Evolutionary conservation across 2,113 vertebrate genomes (phyloP).

Genomic region (Hippocampus barbouri): DNA sequence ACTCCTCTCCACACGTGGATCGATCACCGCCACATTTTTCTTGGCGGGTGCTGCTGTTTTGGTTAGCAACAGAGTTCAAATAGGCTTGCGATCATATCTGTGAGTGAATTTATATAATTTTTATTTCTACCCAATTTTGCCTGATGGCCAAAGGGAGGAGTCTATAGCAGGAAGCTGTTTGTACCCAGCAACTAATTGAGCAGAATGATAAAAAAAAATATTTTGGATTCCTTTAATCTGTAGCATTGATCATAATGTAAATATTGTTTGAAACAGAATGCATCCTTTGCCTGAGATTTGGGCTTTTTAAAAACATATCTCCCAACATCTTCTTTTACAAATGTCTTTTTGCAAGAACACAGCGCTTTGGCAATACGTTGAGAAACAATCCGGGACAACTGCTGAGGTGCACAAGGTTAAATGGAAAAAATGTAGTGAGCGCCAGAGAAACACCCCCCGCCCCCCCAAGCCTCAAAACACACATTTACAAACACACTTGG

Average conservation of each 20-base stretch:
- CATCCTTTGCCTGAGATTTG: constrained; percentile 10
- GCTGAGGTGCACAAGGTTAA: constrained; percentile 35
- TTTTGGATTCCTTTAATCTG: neutral
- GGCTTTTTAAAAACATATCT: constrained; percentile 29
- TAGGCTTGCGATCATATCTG: too few relatives aligned
- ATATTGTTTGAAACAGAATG: constrained; percentile 3
- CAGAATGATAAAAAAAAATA: too few relatives aligned
- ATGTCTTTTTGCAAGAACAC: constrained; percentile 51
- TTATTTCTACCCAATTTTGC: too few relatives aligned
- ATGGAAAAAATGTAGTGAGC: constrained; percentile 45
- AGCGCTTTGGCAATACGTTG: constrained; percentile 42
- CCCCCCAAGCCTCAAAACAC: neutral
- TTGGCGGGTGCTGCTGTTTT: too few relatives aligned
- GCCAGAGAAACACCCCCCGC: constrained; percentile 23
- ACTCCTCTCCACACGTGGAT: too few relatives aligned
- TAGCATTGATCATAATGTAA: constrained; percentile 16
- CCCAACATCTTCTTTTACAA: constrained; percentile 7
- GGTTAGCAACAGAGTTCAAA: too few relatives aligned
- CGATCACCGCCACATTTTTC: too few relatives aligned
- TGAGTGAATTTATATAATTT: too few relatives aligned
- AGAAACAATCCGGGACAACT: constrained; percentile 35
- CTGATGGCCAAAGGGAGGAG: too few relatives aligned
- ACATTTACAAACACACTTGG: neutral
- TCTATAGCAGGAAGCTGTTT: too few relatives aligned
- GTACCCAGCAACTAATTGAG: too few relatives aligned